A percentile compares a stretch with the other conserved stretches of the same genome.
Evolutionary conservation across 2,113 vertebrate genomes (phyloP).

Genomic region (Acanthisitta chloris): DNA sequence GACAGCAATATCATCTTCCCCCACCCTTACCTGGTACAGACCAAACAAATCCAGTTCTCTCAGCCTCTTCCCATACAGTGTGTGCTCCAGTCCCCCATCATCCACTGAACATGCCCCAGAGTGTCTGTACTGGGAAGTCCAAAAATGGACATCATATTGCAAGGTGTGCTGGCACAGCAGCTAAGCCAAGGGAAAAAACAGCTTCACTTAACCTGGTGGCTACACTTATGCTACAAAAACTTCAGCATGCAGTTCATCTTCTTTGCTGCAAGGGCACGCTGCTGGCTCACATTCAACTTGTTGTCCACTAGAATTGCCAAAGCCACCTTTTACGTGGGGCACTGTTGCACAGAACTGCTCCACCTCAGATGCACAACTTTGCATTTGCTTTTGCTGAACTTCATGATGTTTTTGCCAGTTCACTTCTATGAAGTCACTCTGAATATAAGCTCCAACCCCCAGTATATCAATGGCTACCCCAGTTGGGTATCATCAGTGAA

Average conservation of each 20-base stretch:
- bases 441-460: neutral
- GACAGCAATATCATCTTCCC: neutral
- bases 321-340: neutral
- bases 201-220: neutral
- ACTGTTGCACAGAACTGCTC: neutral
- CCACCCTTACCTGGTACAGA: neutral
- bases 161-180: neutral
- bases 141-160: neutral
- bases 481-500: neutral
- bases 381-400: neutral
- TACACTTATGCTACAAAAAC: neutral
- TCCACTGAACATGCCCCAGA: neutral
- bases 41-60: neutral
- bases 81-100: neutral
- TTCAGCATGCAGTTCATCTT: accelerated
- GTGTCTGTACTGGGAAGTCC: neutral
- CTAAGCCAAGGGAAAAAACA: neutral
- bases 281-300: neutral
- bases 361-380: neutral
- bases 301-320: neutral
- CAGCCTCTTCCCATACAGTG: neutral
- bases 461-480: accelerated
- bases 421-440: neutral
- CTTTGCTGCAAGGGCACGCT: neutral
- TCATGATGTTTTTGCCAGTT: neutral